Percentiles rank a stretch among this genome's conserved stretches.
Conservation (phyloP, 2,797 vertebrate species). For the Sebastolobus altivelis region DNA sequence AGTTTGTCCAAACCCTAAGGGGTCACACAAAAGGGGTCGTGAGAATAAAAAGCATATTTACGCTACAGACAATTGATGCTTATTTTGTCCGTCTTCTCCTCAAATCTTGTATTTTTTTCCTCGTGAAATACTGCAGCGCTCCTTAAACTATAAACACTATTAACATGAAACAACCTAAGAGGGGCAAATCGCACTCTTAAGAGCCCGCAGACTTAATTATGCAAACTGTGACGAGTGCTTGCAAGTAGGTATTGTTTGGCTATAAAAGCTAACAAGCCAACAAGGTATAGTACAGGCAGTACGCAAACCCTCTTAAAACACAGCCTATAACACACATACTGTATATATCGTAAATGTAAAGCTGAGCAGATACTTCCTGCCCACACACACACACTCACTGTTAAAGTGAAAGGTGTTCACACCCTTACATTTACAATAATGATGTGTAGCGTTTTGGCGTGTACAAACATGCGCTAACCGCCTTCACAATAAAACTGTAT, state of each 20-base stretch:
- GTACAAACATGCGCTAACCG: conserved; percentile 55
- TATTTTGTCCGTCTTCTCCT: background rate
- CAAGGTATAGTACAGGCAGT: background rate
- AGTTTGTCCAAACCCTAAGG: background rate
- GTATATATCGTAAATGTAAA: conserved; percentile 23
- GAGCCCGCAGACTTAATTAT: conserved; percentile 12
- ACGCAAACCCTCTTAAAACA: background rate
- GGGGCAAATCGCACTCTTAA: background rate
- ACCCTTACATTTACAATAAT: conserved; percentile 66
- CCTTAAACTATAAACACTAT: conserved; percentile 7
- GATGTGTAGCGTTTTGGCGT: conserved; percentile 42
- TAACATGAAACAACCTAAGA: conserved; percentile 8
- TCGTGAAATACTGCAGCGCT: background rate
- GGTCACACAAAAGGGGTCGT: conserved; percentile 1
- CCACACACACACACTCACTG: conserved; percentile 39
- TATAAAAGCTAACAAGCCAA: conserved; percentile 10
- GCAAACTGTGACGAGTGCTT: conserved; percentile 11
- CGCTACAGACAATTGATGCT: too few relatives aligned
- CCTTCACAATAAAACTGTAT: conserved; percentile 59
- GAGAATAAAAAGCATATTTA: background rate
- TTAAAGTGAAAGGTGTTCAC: conserved; percentile 56
- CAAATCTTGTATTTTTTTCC: background rate
- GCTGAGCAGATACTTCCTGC: conserved; percentile 36
- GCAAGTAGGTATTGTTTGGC: background rate
- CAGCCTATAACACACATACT: background rate